phyloP scores from a whole-genome alignment of 2,113 vertebrate species.

The Leptobrachium ailaonicum region DNA sequence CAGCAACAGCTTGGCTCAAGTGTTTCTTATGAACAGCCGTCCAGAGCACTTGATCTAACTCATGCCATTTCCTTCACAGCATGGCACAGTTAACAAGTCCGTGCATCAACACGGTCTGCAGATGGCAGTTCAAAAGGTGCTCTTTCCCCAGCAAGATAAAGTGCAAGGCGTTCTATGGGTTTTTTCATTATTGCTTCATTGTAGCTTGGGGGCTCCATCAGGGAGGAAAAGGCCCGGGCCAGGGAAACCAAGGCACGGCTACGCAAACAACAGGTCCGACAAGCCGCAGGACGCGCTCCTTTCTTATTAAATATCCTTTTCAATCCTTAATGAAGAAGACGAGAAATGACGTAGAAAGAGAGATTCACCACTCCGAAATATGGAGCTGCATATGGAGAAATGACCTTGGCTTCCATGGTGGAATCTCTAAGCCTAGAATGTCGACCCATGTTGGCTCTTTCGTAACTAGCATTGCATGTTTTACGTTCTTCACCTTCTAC shows the following conservation, averaged over 20 bases:
- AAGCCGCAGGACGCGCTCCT: no score
- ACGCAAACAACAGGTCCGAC: slow-evolving; percentile 57
- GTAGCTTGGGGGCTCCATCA: slow-evolving; percentile 73
- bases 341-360: no score
- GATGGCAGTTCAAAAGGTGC: slow-evolving; percentile 88
- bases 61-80: slow-evolving; percentile 86
- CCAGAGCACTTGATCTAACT: slow-evolving; percentile 83
- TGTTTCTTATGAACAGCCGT: slow-evolving; percentile 93
- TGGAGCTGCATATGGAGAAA: no score
- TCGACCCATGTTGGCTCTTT: no score
- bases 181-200: slow-evolving; percentile 78
- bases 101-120: slow-evolving; percentile 81
- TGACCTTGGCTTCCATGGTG: no score
- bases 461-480: no score
- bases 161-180: slow-evolving; percentile 73
- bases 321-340: no score
- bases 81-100: slow-evolving; percentile 85
- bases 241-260: slow-evolving; percentile 51
- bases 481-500: no score
- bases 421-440: no score
- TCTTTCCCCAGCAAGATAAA: slow-evolving; percentile 80
- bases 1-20: slow-evolving; percentile 98
- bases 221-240: slow-evolving; percentile 58
- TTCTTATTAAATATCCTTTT: no score
- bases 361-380: no score